phyloP scores from a whole-genome alignment of 1,140 invertebrate species.

The Schlechtendalia chinensis region DNA sequence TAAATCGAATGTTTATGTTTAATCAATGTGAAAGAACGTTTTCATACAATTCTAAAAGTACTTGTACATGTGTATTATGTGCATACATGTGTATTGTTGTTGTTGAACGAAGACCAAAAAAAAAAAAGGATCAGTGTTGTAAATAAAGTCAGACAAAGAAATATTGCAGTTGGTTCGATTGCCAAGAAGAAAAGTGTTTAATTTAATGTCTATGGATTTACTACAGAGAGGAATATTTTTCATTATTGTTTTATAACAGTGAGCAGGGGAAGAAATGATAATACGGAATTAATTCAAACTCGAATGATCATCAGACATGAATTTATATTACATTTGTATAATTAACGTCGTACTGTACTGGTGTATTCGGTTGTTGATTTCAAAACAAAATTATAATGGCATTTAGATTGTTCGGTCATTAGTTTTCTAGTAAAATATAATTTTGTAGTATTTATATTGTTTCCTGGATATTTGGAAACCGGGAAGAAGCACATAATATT shows the following conservation, averaged over 20 bases:
- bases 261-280: neutral
- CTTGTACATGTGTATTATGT: too few relatives aligned
- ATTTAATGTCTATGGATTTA: neutral
- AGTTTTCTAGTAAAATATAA: neutral
- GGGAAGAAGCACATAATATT: neutral
- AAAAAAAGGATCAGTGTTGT: neutral
- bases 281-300: neutral
- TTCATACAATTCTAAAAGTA: neutral
- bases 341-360: too few relatives aligned
- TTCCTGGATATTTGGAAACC: neutral
- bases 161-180: neutral
- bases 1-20: neutral
- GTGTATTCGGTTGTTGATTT: neutral
- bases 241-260: neutral
- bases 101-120: neutral
- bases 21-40: slow-evolving; percentile 29
- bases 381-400: neutral
- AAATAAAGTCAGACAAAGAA: neutral
- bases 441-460: neutral
- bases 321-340: neutral
- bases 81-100: too few relatives aligned
- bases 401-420: neutral
- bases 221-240: neutral
- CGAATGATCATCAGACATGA: neutral
- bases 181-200: neutral